Base-by-base conservation (phyloP, 30 jellyfish, hydroid and myxozoan genomes). In the Cassiopea andromeda region DNA sequence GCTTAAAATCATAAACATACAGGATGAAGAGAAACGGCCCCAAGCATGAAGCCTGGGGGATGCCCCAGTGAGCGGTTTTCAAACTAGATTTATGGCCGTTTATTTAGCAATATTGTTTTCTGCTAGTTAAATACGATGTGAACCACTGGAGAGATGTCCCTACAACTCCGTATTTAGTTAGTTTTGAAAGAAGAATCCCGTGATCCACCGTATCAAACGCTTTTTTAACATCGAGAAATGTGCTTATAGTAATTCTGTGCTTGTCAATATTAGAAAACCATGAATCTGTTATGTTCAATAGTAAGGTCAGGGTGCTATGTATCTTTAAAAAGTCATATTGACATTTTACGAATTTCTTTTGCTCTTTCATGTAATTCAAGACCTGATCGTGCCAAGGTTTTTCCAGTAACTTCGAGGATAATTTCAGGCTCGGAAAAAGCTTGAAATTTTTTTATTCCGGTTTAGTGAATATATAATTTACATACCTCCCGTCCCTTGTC, bases 401-500 rank as follows among this genome's bases (percentile, higher is more conserved):
- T 54, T 54, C 64, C 12, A 54, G 64, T 54, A 3, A 54, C 64
- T 10, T 54, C 64, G 0, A 54, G 64, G 64, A 54, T 54, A 54
- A 27, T 27, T 27, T 27, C 38, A 27, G 38, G 38, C 38, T 27
- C 38, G 38, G 38, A 27, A 27, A 27, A 0, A 27, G 38, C 38
- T 27, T 27, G 38, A 27, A 27, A 27, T 27, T 27, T 27, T 27
- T 27, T 27, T 27, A 27, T 27, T 27, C 38, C 38, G 38, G 38
- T 27, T 27, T 27, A 27, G 38, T 27, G 38, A 27, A 27, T 27
- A 27, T 27, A 27, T 27, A 27, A 27, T 27, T 27, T 27, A 27
- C 38, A 12, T 94, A 94, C 98, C 99, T 44, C 93, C 93, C 2
- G 93, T 86, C 58, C 99, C 99, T 83, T 95, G 96, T 4, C 99